Evolutionary conservation across 2,797 vertebrate species (phyloP), one percentile per base, ranked within the genome.

Genomic region (Yasuhikotakia modesta): DNA sequence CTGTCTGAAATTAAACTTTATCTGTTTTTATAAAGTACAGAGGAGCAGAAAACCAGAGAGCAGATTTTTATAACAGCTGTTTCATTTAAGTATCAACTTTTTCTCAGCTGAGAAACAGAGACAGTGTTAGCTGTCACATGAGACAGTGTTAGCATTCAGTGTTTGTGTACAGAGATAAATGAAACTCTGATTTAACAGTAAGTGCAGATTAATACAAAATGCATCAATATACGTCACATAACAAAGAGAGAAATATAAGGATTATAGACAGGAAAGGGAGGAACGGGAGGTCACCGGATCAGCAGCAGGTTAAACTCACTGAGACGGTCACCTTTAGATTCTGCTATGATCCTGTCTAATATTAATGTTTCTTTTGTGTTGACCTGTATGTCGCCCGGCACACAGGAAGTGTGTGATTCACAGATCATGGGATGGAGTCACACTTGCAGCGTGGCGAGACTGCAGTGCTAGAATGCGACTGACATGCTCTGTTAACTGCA

Each of bases 301-400:
- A 27, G 4, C 27, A 2, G 27, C 27, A 27, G 27, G 27, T 82
- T 75, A 82, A 72, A 79, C 64, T 76, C 43, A 81, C 19, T 53
- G 7, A 86, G 74, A 81, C 76, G 81, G 81, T 81, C 85, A 86
- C 86, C 81, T 88, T 87, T 89, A 90, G 91, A 92, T 89, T 92
- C 91, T 90, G 89, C 85, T 85, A 90, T 53, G 76, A 84, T 81
- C 79, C 84, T 55, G 84, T 89, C 78, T 87, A 86, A 89, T 91
- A 87, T 91, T 91, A 86, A 91, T 92, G 91, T 90, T 89, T 89
- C 85, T 86, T 87, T 91, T 89, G 76, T 89, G 75, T 73, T 93
- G 92, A 90, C 92, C 91, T 90, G 90, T 85, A 92, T 93, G 90
- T 86, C 69, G 68, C 53, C 86, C 78, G 80, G 86, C 82, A 82